Conservation (phyloP, 2,113 vertebrate genomes). For the Halichoeres trimaculatus region DNA sequence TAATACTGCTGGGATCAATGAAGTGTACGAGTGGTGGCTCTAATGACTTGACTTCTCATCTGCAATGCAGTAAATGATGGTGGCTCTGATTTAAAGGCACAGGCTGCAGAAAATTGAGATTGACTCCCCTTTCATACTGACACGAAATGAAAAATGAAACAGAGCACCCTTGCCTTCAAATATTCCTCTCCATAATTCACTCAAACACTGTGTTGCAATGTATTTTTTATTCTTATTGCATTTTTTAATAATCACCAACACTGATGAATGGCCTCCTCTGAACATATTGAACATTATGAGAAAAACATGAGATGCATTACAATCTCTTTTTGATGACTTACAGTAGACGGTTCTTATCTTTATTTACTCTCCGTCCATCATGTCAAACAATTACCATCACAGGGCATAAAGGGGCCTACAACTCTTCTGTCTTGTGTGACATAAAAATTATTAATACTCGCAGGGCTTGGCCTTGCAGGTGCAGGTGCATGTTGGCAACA, state of each 20-base stretch:
- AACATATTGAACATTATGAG: conserved; percentile 64
- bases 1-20: conserved; percentile 69
- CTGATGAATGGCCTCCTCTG: conserved; percentile 55
- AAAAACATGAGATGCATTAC: conserved; percentile 56
- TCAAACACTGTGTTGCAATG: conserved; percentile 42
- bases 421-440: conserved; percentile 40
- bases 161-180: conserved; percentile 36
- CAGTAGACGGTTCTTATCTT: background rate
- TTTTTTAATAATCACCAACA: conserved; percentile 62
- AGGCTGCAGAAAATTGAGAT: conserved; percentile 47
- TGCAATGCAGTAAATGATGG: conserved; percentile 74
- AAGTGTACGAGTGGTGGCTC: conserved; percentile 61
- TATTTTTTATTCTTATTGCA: conserved; percentile 55
- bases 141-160: conserved; percentile 36
- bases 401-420: conserved; percentile 41
- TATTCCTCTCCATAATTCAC: conserved; percentile 53
- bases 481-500: background rate
- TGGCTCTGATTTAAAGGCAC: conserved; percentile 69
- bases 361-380: conserved; percentile 59
- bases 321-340: conserved; percentile 29
- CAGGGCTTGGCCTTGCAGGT: conserved; percentile 4
- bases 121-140: conserved; percentile 35
- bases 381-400: conserved; percentile 48
- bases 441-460: conserved; percentile 46
- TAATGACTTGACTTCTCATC: conserved; percentile 71